Conservation (phyloP, 2,797 vertebrate genomes). For the Spondyliosoma cantharus region DNA sequence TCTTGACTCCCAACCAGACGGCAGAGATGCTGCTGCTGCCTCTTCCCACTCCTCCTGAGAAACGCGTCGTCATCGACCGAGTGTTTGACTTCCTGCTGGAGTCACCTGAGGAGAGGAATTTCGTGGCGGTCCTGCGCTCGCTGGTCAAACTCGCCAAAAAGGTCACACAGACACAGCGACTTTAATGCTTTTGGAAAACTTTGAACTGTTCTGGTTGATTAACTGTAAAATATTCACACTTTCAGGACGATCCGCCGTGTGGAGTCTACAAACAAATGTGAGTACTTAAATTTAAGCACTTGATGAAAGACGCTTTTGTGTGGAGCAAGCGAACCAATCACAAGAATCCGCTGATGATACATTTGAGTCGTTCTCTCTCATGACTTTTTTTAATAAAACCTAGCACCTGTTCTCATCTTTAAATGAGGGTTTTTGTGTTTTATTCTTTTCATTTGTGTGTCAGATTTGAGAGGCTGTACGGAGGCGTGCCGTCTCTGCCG, state of each 20-base stretch:
- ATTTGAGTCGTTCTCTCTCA: too few species aligned
- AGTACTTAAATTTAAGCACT: slow-evolving; percentile 47
- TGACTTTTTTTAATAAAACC: too few species aligned
- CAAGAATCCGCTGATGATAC: too few species aligned
- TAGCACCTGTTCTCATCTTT: too few species aligned
- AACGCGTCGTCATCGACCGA: slow-evolving; percentile 59
- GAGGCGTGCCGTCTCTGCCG: slow-evolving; percentile 37
- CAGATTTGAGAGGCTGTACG: slow-evolving; percentile 70
- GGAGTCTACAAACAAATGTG: slow-evolving; percentile 67
- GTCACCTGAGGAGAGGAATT: slow-evolving; percentile 32
- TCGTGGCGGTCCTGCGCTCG: slow-evolving; percentile 51
- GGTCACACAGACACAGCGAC: slow-evolving; percentile 44
- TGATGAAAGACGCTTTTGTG: too few species aligned
- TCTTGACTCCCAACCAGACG: slow-evolving; percentile 68
- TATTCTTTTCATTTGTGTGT: background rate
- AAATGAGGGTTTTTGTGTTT: background rate
- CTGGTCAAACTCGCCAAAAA: slow-evolving; percentile 12
- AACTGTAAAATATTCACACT: background rate
- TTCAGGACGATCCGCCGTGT: slow-evolving; percentile 66
- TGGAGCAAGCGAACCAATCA: too few species aligned
- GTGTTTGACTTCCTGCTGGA: slow-evolving; percentile 77
- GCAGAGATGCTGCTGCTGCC: slow-evolving; percentile 74
- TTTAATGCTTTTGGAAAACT: background rate
- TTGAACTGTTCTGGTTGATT: background rate
- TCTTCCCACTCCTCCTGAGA: slow-evolving; percentile 63